Evolutionary conservation across 2,797 vertebrate species (phyloP), one percentile per base, ranked within the genome.

Genomic region (Danio jaintianensis): DNA sequence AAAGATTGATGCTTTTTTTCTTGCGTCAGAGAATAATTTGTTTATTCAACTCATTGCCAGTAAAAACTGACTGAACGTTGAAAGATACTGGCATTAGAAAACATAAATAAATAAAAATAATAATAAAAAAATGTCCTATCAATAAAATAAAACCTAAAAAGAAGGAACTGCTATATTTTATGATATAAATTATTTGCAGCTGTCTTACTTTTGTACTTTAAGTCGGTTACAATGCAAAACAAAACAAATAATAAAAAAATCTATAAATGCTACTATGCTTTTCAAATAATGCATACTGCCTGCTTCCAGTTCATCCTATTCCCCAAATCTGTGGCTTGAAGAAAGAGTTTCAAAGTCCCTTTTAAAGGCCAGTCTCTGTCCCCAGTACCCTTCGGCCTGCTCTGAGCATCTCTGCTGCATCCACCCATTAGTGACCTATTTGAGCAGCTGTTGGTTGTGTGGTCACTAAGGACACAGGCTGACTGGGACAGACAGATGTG

Each of bases 391-490:
- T 71, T 79, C 45, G 67, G 79, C 71, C 75, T 55, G 59, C 48
- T 78, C 67, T 70, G 56, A 86, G 75, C 16, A 58, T 56, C 50
- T 69, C 62, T 78, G 63, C 68, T 61, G 78, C 22, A 78, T 80
- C 80, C 75, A 45, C 43, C 82, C 82, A 87, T 82, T 74, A 84
- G 67, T 85, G 82, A 85, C 82, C 84, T 85, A 85, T 84, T 84
- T 85, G 82, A 87, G 79, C 86, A 85, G 86, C 82, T 87, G 86
- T 67, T 85, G 67, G 75, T 52, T 80, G 59, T 63, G 70, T 45
- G 66, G 78, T 87, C 80, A 75, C 70, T 68, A 71, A 82, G 78
- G 84, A 85, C 73, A 67, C 48, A 45, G 74, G 81, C 80, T 79
- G 75, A 84, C 68, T 78, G 80, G 82, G 80, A 86, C 78, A 55